Conservation (phyloP, 2,888 invertebrate genomes). For the Lycaena phlaeas region DNA sequence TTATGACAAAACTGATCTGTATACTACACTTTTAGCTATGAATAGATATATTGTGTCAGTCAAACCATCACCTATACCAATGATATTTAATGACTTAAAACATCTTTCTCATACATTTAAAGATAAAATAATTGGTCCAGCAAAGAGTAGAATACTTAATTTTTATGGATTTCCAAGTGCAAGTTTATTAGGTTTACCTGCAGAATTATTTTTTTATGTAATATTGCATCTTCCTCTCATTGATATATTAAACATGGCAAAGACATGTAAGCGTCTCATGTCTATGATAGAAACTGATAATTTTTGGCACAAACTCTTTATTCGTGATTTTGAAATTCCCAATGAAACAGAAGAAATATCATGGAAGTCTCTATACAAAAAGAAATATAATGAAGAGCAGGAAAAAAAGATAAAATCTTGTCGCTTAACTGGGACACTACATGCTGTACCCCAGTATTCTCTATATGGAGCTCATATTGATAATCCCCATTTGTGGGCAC, state of each 20-base stretch:
- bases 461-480: constrained; percentile 50
- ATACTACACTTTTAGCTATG: constrained; percentile 50
- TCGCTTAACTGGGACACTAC: constrained; percentile 31
- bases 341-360: constrained; percentile 22
- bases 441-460: constrained; percentile 47
- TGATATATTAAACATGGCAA: constrained; percentile 39
- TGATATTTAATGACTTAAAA: constrained; percentile 54
- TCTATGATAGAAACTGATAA: constrained; percentile 33
- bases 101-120: constrained; percentile 66
- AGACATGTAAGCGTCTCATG: constrained; percentile 42
- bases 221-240: constrained; percentile 34
- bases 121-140: constrained; percentile 64
- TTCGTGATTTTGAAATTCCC: constrained; percentile 38
- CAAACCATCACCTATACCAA: constrained; percentile 41
- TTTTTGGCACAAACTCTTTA: constrained; percentile 48
- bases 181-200: constrained; percentile 56
- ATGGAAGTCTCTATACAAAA: constrained; percentile 43
- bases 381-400: constrained; percentile 27
- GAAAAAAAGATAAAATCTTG: constrained; percentile 18
- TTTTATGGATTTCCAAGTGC: constrained; percentile 58
- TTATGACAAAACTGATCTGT: constrained; percentile 45
- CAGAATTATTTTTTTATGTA: constrained; percentile 48
- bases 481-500: constrained; percentile 46
- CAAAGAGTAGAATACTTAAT: constrained; percentile 68
- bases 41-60: constrained; percentile 50